Evolutionary conservation across 2,113 vertebrate genomes (phyloP).

Genomic region (Carettochelys insculpta): DNA sequence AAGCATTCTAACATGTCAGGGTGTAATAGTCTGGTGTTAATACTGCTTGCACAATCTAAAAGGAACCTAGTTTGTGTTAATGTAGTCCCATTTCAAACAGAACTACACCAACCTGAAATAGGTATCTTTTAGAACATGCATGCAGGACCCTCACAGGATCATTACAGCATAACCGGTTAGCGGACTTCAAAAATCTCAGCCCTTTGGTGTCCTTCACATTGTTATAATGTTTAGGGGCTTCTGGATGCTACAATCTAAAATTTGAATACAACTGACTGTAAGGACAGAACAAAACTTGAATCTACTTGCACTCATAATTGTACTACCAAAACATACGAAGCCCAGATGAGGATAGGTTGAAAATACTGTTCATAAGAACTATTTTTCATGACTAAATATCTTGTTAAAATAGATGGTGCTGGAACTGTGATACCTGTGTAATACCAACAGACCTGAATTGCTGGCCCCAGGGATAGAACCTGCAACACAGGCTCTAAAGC

Average conservation of each 20-base stretch:
- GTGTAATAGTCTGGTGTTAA: neutral
- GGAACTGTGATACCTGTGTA: neutral
- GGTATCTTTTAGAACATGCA: neutral
- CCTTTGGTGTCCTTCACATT: neutral
- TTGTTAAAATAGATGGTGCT: neutral
- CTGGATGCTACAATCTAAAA: neutral
- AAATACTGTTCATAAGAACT: too few species aligned
- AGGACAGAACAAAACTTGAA: fast-evolving
- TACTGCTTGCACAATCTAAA: neutral
- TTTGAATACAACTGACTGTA: too few species aligned
- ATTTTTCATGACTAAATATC: fast-evolving
- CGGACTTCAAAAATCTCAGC: neutral
- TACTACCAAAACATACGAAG: fast-evolving
- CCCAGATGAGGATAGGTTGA: neutral
- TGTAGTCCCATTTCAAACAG: neutral
- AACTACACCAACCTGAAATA: neutral
- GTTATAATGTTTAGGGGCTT: too few species aligned
- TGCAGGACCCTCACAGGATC: neutral
- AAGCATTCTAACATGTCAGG: too few species aligned
- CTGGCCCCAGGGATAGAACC: too few species aligned
- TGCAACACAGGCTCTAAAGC: too few species aligned
- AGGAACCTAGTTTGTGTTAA: neutral
- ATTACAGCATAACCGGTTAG: neutral
- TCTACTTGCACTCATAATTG: fast-evolving
- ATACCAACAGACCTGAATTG: too few species aligned